phyloP scores from a whole-genome alignment of 2,113 vertebrate species.

The Indri indri region DNA sequence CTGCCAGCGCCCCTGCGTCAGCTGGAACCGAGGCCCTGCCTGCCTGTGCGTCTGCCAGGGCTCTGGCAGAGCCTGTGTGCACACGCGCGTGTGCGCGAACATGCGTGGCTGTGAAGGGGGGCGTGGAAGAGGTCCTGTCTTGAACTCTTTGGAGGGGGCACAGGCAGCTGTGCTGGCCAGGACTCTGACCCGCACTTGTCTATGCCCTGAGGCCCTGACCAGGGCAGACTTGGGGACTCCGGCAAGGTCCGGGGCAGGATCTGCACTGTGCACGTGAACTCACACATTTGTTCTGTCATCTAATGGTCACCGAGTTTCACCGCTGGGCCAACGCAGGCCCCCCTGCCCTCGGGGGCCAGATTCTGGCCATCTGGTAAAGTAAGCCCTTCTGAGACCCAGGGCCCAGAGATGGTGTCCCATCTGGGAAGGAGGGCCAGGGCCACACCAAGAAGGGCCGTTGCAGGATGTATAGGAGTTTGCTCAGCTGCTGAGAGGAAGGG shows the following conservation, averaged over 20 bases:
- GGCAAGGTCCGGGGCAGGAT: no score
- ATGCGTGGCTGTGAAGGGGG: accelerated
- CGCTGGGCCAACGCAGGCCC: not conserved
- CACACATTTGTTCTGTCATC: not conserved
- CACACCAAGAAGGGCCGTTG: not conserved
- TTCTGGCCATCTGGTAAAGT: not conserved
- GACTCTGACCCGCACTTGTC: not conserved
- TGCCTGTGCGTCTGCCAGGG: accelerated
- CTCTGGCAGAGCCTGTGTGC: no score
- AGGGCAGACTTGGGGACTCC: not conserved
- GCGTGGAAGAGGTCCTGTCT: accelerated
- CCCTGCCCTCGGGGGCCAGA: not conserved
- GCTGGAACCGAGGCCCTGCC: accelerated
- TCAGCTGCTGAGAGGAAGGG: not conserved
- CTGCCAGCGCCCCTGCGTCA: not conserved
- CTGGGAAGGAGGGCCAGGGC: not conserved
- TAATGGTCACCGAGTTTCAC: not conserved
- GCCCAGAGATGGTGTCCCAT: not conserved
- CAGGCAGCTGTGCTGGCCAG: not conserved
- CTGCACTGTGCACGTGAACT: accelerated
- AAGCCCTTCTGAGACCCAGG: not conserved
- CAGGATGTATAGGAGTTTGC: not conserved
- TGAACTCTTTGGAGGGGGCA: accelerated
- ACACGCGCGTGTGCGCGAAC: accelerated
- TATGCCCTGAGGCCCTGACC: not conserved